Evolutionary conservation across 2,113 vertebrate species (phyloP).

Genomic region (Nestor notabilis): DNA sequence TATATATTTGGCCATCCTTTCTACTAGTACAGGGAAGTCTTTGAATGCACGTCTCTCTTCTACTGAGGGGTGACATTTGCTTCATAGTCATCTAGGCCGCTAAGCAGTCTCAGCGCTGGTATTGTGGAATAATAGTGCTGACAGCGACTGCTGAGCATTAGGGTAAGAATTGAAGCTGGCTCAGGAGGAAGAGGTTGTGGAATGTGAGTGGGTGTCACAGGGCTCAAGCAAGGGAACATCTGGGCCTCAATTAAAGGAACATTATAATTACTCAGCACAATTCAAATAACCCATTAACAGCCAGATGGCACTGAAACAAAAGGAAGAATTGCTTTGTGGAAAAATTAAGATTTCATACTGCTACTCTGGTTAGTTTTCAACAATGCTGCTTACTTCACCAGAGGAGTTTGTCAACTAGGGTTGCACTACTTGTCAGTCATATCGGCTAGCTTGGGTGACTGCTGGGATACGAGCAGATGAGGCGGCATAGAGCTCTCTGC

Average conservation of each 20-base stretch:
- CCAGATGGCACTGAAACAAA: not conserved
- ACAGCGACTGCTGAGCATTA: not conserved
- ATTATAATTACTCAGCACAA: slow-evolving; percentile 23
- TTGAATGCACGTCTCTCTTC: not conserved
- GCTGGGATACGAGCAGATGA: not conserved
- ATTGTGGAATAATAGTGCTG: not conserved
- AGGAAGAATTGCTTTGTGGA: not conserved
- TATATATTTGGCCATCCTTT: not conserved
- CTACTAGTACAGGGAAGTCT: not conserved
- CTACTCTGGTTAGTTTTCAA: not conserved
- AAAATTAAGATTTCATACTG: not conserved
- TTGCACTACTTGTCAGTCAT: not conserved
- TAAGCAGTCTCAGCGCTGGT: not conserved
- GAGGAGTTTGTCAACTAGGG: not conserved
- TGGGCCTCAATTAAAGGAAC: not conserved
- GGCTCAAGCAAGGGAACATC: not conserved
- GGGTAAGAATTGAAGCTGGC: not conserved
- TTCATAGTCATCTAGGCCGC: not conserved
- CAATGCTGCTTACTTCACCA: not conserved
- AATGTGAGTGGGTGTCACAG: not conserved
- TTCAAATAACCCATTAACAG: not conserved
- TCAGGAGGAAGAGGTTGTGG: not conserved
- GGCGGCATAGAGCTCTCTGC: not conserved
- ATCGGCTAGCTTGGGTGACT: not conserved
- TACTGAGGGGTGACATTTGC: not conserved